Evolutionary conservation across 2,888 invertebrate genomes (phyloP).

Genomic region (Lasioglossum lativentre): DNA sequence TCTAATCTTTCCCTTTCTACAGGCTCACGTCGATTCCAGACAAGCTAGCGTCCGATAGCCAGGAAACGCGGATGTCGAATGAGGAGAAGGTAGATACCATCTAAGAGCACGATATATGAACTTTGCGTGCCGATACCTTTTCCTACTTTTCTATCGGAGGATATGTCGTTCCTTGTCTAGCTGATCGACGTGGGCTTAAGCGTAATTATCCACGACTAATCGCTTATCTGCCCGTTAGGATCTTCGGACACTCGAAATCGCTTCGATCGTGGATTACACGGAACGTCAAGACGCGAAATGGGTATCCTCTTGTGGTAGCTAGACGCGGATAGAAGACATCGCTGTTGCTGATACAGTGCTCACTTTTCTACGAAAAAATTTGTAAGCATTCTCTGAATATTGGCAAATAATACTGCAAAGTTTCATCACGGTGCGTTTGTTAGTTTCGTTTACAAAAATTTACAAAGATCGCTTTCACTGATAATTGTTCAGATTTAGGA

Average conservation of each 20-base stretch:
- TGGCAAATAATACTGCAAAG: neutral
- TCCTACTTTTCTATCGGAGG: slow-evolving; percentile 22
- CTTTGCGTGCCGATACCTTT: slow-evolving; percentile 27
- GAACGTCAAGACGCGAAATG: neutral
- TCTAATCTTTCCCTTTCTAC: slow-evolving; percentile 18
- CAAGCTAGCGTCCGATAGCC: slow-evolving; percentile 24
- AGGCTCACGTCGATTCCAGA: slow-evolving; percentile 35
- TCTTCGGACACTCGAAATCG: neutral
- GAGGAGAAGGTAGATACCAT: slow-evolving; percentile 11
- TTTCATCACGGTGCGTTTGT: neutral
- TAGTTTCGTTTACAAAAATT: too few species aligned
- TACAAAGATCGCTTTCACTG: too few species aligned
- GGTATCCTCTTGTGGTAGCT: neutral
- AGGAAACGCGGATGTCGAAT: slow-evolving; percentile 31
- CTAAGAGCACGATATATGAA: slow-evolving; percentile 30
- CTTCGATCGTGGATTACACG: neutral
- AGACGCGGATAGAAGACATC: neutral
- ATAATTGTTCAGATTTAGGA: too few species aligned
- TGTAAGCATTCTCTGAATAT: neutral
- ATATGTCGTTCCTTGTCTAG: slow-evolving; percentile 16
- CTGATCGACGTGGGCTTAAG: slow-evolving; percentile 26
- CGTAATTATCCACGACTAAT: slow-evolving; percentile 43
- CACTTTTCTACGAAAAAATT: neutral
- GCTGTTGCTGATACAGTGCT: neutral
- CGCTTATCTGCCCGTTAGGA: slow-evolving; percentile 9